Evolutionary conservation across 2,888 invertebrate species (phyloP).

Genomic region (Meteorus colon): DNA sequence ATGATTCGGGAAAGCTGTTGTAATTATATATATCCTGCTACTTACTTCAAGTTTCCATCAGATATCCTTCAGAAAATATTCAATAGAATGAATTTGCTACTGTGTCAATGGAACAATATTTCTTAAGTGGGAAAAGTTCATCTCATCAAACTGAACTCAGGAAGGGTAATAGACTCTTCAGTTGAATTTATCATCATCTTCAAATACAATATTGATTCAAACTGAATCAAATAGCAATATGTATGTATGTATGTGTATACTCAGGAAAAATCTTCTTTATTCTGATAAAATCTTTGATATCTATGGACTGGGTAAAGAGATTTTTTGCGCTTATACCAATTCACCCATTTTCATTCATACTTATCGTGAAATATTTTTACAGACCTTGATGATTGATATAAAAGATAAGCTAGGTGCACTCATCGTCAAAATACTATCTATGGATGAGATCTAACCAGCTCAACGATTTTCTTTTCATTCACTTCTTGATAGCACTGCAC

Average conservation of each 20-base stretch:
- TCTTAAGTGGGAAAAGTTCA: too few relatives aligned
- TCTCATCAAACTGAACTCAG: too few relatives aligned
- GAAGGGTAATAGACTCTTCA: too few relatives aligned
- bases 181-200: background rate
- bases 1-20: too few relatives aligned
- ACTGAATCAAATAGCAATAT: background rate
- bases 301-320: background rate
- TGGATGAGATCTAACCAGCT: background rate
- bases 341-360: background rate
- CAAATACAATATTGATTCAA: background rate
- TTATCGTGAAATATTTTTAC: background rate
- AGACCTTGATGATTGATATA: background rate
- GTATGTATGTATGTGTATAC: background rate
- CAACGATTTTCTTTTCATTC: slow-evolving; percentile 12
- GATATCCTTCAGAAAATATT: too few relatives aligned
- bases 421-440: background rate
- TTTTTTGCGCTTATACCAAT: background rate
- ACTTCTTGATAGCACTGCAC: background rate
- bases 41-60: too few relatives aligned
- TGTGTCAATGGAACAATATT: too few relatives aligned
- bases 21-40: too few relatives aligned
- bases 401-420: background rate
- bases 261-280: background rate
- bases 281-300: background rate
- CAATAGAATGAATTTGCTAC: too few relatives aligned